Conservation (phyloP, 37 sponge, comb jelly and placozoan species). For the Geodia barretti region DNA sequence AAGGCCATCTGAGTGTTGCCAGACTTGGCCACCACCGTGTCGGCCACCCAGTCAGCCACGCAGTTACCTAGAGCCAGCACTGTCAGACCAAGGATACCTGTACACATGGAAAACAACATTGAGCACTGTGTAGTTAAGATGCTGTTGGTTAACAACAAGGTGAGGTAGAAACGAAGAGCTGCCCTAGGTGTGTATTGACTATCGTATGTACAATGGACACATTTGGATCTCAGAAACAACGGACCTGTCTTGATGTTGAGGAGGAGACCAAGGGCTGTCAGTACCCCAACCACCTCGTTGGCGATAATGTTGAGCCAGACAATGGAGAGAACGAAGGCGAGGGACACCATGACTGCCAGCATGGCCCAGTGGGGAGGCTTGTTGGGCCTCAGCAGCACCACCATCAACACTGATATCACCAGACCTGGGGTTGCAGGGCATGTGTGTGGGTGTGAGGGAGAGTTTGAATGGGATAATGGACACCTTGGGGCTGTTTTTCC, state of each 20-base stretch:
- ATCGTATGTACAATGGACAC: neutral
- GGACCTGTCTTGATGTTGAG: constrained; percentile 81
- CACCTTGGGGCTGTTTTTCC: too few species aligned
- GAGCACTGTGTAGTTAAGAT: too few species aligned
- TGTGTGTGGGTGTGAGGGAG: neutral
- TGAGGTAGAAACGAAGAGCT: neutral
- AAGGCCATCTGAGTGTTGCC: constrained; percentile 91
- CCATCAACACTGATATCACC: constrained; percentile 14
- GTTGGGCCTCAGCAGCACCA: constrained; percentile 22
- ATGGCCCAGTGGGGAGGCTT: constrained; percentile 55
- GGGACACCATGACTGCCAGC: constrained; percentile 59
- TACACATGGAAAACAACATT: neutral
- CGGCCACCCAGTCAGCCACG: constrained; percentile 92
- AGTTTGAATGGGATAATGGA: too few species aligned
- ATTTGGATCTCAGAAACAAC: neutral
- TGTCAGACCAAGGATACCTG: constrained; percentile 88
- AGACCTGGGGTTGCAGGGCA: too few species aligned
- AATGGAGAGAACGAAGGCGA: constrained; percentile 77
- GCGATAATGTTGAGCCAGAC: constrained; percentile 84
- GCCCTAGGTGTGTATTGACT: neutral
- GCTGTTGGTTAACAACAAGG: neutral
- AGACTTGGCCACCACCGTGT: constrained; percentile 83
- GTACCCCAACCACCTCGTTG: constrained; percentile 78
- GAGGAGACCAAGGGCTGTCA: constrained; percentile 74
- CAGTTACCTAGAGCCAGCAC: constrained; percentile 92